Percentiles rank a stretch among this genome's conserved stretches.
These are phyloP conservation scores for Apeira syringaria DNA, from an alignment of 2,888 invertebrate genomes.

Conservation along the genomic window DNA sequence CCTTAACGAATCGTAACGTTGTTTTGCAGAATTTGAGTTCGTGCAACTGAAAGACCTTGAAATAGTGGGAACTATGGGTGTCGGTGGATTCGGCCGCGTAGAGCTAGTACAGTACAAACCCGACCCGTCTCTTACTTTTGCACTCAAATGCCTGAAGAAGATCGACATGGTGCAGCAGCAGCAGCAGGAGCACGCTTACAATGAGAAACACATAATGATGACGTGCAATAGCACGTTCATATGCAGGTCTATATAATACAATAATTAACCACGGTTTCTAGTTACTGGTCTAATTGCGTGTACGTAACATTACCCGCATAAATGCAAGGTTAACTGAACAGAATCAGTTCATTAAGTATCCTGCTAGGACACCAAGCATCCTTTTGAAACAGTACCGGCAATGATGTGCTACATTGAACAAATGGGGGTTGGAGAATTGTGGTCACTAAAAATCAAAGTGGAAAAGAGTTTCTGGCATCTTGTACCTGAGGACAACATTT, in stretches of 20 bases:
- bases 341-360: too few species aligned
- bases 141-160: conserved; percentile 95
- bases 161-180: conserved; percentile 94
- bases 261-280: background rate
- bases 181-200: conserved; percentile 94
- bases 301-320: conserved; percentile 7
- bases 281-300: background rate
- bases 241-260: conserved; percentile 82
- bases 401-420: too few species aligned
- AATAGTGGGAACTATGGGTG: conserved; percentile 93
- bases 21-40: conserved; percentile 86
- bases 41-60: conserved; percentile 91
- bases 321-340: too few species aligned
- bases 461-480: too few species aligned
- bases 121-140: conserved; percentile 85
- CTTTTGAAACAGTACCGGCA: too few species aligned
- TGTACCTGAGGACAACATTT: too few species aligned
- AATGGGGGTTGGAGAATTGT: too few species aligned
- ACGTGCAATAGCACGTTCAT: conserved; percentile 91
- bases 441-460: too few species aligned
- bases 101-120: conserved; percentile 88
- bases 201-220: conserved; percentile 94
- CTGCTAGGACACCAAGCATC: too few species aligned
- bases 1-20: too few species aligned
- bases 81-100: conserved; percentile 96